Evolutionary conservation across 2,888 invertebrate species (phyloP).

Genomic region (Apoda limacodes): DNA sequence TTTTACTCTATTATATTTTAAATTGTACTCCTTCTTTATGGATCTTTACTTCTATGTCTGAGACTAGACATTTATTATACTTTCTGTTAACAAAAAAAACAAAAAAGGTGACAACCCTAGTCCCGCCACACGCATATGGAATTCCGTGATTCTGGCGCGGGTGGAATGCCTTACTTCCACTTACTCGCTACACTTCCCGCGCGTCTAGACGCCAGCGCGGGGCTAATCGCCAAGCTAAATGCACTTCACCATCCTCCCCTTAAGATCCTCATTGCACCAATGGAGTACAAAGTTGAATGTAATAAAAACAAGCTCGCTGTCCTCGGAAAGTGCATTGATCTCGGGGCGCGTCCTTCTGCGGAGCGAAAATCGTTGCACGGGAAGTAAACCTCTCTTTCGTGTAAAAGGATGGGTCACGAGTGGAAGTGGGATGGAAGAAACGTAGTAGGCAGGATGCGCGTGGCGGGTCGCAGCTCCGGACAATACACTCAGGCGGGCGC

Average conservation of each 20-base stretch:
- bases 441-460: conserved; percentile 65
- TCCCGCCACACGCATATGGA: conserved; percentile 22
- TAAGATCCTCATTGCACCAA: conserved; percentile 45
- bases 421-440: conserved; percentile 48
- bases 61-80: too few species aligned
- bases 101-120: conserved; percentile 1
- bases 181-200: conserved; percentile 53
- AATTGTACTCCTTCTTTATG: too few species aligned
- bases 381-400: conserved; percentile 51
- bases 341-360: conserved; percentile 61
- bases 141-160: conserved; percentile 26
- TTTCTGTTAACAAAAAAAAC: neutral
- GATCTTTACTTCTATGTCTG: too few species aligned
- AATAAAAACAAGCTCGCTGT: conserved; percentile 63
- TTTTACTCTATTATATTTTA: too few species aligned
- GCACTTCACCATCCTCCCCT: conserved; percentile 34
- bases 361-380: conserved; percentile 65
- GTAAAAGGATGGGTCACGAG: conserved; percentile 28
- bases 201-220: conserved; percentile 45
- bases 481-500: conserved; percentile 66
- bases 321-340: conserved; percentile 69
- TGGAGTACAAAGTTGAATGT: conserved; percentile 35
- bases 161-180: conserved; percentile 45
- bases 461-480: conserved; percentile 57
- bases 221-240: conserved; percentile 26